Conservation (phyloP, 2,797 vertebrate genomes). For the Malurus leucopterus region DNA sequence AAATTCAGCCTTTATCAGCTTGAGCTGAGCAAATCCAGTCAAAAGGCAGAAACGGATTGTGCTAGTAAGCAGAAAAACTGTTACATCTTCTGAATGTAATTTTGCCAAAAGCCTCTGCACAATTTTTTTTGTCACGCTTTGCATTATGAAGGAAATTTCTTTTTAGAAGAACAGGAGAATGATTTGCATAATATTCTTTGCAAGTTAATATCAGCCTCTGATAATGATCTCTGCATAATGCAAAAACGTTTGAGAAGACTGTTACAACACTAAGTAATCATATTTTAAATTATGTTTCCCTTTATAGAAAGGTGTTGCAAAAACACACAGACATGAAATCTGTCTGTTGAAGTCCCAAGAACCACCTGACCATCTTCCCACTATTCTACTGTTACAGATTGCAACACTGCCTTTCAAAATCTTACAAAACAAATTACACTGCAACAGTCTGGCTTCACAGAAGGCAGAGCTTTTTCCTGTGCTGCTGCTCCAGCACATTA, state of each 20-base stretch:
- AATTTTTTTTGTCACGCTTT: constrained; percentile 66
- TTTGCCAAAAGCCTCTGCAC: constrained; percentile 65
- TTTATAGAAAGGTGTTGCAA: constrained; percentile 78
- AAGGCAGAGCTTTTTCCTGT: constrained; percentile 33
- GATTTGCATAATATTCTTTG: constrained; percentile 75
- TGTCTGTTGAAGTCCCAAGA: constrained; percentile 70
- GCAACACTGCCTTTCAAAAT: constrained; percentile 59
- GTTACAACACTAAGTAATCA: constrained; percentile 78
- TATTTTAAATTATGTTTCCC: constrained; percentile 79
- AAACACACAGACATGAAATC: constrained; percentile 74
- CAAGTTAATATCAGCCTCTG: constrained; percentile 73
- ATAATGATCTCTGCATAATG: constrained; percentile 67
- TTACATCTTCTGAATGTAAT: constrained; percentile 67
- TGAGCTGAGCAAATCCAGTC: constrained; percentile 46
- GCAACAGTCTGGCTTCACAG: constrained; percentile 55
- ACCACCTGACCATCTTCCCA: constrained; percentile 69
- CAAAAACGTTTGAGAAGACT: constrained; percentile 68
- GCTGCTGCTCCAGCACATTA: not conserved
- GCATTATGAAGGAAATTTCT: constrained; percentile 67
- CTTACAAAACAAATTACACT: constrained; percentile 53
- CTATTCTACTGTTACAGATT: constrained; percentile 65
- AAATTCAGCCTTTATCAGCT: constrained; percentile 53
- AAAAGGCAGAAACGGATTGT: constrained; percentile 67
- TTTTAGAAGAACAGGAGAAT: constrained; percentile 57
- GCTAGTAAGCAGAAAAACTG: constrained; percentile 69